Evolutionary conservation across 2,113 vertebrate genomes (phyloP).

Genomic region (Xiphophorus couchianus): DNA sequence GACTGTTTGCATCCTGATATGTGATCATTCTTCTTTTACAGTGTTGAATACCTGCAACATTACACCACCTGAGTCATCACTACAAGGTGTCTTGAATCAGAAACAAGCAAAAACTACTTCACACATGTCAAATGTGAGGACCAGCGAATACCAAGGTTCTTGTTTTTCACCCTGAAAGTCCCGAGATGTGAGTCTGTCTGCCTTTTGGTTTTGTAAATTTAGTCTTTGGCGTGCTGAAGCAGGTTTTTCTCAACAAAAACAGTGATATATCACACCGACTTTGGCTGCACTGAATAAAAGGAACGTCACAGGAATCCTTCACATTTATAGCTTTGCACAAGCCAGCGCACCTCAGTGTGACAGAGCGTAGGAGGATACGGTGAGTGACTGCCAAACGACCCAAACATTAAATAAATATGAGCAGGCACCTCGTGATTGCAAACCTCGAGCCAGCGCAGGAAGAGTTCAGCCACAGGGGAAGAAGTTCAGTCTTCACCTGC

Average conservation of each 20-base stretch:
- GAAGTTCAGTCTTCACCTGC: slow-evolving; percentile 9
- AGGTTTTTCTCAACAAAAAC: slow-evolving; percentile 16
- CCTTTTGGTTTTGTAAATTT: not conserved
- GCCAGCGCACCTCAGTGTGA: not conserved
- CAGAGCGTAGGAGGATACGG: slow-evolving; percentile 21
- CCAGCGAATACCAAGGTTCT: not conserved
- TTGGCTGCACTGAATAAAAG: not conserved
- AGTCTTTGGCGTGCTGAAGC: slow-evolving; percentile 29
- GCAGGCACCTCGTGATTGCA: slow-evolving; percentile 4
- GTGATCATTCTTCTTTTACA: slow-evolving; percentile 30
- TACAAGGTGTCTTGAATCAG: slow-evolving; percentile 6
- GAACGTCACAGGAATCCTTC: slow-evolving; percentile 24
- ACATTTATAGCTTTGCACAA: slow-evolving; percentile 7
- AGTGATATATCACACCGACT: slow-evolving; percentile 27
- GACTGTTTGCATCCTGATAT: not conserved
- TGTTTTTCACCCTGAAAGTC: not conserved
- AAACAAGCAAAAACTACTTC: slow-evolving; percentile 23
- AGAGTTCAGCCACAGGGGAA: slow-evolving; percentile 6
- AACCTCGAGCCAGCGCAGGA: not conserved
- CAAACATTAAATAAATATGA: slow-evolving; percentile 13
- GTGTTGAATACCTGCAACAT: slow-evolving; percentile 15
- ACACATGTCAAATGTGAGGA: slow-evolving; percentile 32
- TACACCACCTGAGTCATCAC: slow-evolving; percentile 18
- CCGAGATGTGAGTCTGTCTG: not conserved
- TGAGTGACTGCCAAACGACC: slow-evolving; percentile 24